Conservation (phyloP, 2,797 vertebrate genomes). For the Sebastolobus altivelis region DNA sequence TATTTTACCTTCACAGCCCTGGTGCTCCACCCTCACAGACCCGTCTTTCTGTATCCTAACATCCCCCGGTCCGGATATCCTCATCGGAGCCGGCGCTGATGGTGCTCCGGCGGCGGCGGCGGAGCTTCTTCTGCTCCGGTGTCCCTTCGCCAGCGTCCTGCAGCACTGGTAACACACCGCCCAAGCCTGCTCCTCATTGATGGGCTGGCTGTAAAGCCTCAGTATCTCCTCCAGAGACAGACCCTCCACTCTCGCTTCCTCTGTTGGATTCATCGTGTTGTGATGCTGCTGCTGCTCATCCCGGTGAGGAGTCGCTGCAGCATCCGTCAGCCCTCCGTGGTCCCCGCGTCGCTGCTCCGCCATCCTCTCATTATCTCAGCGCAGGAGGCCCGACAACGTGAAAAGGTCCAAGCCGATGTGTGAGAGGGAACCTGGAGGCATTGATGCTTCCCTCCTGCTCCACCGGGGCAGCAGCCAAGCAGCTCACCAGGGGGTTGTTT, state of each 20-base stretch:
- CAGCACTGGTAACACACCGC: constrained; percentile 97
- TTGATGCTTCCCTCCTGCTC: constrained; percentile 43
- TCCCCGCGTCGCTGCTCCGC: constrained; percentile 78
- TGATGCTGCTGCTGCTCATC: constrained; percentile 61
- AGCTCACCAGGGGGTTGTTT: neutral
- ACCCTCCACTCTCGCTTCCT: constrained; percentile 75
- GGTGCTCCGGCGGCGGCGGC: constrained; percentile 40
- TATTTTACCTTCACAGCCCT: constrained; percentile 75
- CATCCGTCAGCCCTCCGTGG: constrained; percentile 70
- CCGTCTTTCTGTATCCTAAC: constrained; percentile 90
- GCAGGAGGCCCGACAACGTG: constrained; percentile 61
- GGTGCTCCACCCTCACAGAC: constrained; percentile 79
- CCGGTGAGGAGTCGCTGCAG: constrained; percentile 51
- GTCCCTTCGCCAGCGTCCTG: constrained; percentile 77
- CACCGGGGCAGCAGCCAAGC: neutral
- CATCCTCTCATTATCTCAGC: constrained; percentile 85
- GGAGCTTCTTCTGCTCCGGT: constrained; percentile 57
- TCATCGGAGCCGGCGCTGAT: constrained; percentile 33
- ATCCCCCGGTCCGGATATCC: constrained; percentile 81
- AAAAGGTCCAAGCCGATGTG: constrained; percentile 43
- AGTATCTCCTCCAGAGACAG: constrained; percentile 92
- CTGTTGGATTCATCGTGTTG: constrained; percentile 65
- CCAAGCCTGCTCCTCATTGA: constrained; percentile 99
- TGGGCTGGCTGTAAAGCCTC: constrained; percentile 92
- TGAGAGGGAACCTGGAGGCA: constrained; percentile 57